A percentile compares a stretch with the other conserved stretches of the same genome.
Conservation (phyloP, 2,888 invertebrate genomes). For the Hypercompe scribonia region DNA sequence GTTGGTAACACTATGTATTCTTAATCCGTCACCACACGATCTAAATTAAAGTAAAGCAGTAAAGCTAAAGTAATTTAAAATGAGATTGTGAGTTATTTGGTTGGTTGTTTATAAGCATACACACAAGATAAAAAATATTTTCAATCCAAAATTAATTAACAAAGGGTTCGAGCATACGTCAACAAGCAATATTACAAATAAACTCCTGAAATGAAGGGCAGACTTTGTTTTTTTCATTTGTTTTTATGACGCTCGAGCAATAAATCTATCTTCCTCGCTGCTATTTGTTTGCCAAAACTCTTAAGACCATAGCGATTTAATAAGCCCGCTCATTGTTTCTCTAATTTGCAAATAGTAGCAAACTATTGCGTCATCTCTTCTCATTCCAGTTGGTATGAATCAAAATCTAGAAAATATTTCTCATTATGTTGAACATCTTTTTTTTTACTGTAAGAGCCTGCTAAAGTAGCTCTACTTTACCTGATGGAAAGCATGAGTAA, state of each 20-base stretch:
- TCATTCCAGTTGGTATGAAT: neutral
- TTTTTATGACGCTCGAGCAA: neutral
- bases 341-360: conserved; percentile 27
- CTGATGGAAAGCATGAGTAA: too few species aligned
- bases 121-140: neutral
- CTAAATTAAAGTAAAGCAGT: too few species aligned
- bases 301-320: conserved; percentile 1
- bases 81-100: too few species aligned
- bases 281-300: conserved; percentile 3
- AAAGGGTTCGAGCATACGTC: neutral
- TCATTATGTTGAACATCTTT: neutral
- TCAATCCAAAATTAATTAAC: neutral
- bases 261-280: neutral
- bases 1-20: too few species aligned
- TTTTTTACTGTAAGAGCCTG: too few species aligned
- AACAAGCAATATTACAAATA: neutral
- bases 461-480: too few species aligned
- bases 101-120: too few species aligned
- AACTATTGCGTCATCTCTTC: conserved; percentile 25
- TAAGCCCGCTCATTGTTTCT: conserved; percentile 16
- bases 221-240: neutral
- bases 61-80: too few species aligned
- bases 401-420: conserved; percentile 1
- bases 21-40: too few species aligned
- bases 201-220: neutral